phyloP scores from a whole-genome alignment of 2,113 vertebrate genomes.

The Psittacara wagleri region DNA sequence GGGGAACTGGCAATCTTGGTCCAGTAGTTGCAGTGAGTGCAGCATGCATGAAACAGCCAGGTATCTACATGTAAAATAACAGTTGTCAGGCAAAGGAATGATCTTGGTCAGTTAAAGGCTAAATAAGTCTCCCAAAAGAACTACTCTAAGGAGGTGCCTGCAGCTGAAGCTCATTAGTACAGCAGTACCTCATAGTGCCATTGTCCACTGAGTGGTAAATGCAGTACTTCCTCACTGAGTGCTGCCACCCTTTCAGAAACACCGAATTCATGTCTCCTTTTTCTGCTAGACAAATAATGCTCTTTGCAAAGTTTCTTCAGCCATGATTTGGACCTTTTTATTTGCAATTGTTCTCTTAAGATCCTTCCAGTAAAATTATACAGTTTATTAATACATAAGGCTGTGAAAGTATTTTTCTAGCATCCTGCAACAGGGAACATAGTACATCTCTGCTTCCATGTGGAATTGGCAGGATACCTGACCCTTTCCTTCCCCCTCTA shows the following conservation, averaged over 20 bases:
- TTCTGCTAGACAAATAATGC: not conserved
- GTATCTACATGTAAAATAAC: not conserved
- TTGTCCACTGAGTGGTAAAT: not conserved
- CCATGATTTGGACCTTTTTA: not conserved
- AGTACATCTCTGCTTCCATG: not conserved
- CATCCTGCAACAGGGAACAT: not conserved
- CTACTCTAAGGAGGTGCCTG: not conserved
- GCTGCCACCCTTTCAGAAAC: not conserved
- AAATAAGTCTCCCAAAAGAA: not conserved
- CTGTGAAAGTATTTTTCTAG: not conserved
- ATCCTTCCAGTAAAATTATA: not conserved
- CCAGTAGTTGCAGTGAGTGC: rapidly evolving
- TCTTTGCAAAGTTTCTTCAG: not conserved
- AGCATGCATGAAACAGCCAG: not conserved
- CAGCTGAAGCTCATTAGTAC: not conserved
- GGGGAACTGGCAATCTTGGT: rapidly evolving
- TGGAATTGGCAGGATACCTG: not conserved
- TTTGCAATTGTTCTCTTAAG: not conserved
- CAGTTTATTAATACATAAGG: not conserved
- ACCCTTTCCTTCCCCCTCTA: not conserved
- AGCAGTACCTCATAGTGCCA: rapidly evolving
- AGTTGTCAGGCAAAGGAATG: not conserved
- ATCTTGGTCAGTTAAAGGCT: not conserved
- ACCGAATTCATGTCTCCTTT: rapidly evolving
- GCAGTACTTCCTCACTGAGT: not conserved